Evolutionary conservation across 2,113 vertebrate genomes (phyloP).

Genomic region (Tyrannus savana): DNA sequence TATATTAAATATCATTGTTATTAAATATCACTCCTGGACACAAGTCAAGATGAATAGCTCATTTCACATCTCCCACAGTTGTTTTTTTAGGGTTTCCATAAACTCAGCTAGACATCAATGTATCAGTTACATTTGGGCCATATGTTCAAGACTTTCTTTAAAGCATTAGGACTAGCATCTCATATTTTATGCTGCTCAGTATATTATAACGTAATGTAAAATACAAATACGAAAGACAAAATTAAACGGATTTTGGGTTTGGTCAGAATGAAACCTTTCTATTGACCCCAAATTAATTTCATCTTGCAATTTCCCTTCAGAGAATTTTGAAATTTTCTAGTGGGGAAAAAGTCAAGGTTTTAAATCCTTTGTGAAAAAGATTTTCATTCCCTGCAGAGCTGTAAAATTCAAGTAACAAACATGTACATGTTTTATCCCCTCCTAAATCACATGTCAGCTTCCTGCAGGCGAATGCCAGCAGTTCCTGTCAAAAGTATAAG

Average conservation of each 20-base stretch:
- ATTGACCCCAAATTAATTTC: conserved; percentile 51
- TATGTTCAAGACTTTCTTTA: conserved; percentile 38
- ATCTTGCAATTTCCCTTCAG: conserved; percentile 28
- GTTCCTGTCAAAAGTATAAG: conserved; percentile 61
- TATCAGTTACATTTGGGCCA: conserved; percentile 56
- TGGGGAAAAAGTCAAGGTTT: conserved; percentile 44
- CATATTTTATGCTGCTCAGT: conserved; percentile 43
- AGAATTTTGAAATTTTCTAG: conserved; percentile 58
- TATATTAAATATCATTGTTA: conserved; percentile 22
- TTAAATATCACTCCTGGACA: conserved; percentile 18
- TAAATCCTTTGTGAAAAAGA: conserved; percentile 58
- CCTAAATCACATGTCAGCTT: conserved; percentile 61
- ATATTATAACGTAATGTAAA: neutral
- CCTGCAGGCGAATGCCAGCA: conserved; percentile 43
- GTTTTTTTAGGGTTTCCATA: conserved; percentile 55
- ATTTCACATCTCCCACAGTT: conserved; percentile 31
- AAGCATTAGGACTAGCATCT: conserved; percentile 18
- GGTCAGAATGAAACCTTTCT: conserved; percentile 31
- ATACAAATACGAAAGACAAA: conserved; percentile 24
- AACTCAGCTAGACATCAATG: conserved; percentile 47
- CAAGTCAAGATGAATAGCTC: conserved; percentile 42
- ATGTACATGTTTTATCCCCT: conserved; percentile 60
- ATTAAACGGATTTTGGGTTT: conserved; percentile 52
- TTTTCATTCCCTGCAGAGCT: conserved; percentile 39
- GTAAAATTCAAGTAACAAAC: conserved; percentile 68